Evolutionary conservation across 2,888 invertebrate genomes (phyloP), one percentile per base, ranked within the genome.

Genomic region (Epiblema foenella): DNA sequence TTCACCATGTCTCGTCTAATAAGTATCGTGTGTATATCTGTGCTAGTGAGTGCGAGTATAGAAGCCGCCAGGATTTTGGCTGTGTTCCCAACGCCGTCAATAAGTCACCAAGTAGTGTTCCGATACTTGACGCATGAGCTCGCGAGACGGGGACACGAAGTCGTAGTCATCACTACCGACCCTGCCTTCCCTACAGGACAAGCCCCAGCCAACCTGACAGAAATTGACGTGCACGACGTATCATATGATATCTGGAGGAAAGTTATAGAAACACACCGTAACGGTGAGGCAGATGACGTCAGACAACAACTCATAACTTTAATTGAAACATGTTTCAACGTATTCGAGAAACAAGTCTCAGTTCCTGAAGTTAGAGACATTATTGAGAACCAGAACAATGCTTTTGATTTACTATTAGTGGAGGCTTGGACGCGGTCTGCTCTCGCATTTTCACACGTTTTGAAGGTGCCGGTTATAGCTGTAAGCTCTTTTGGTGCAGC

Each of bases 161-260:
- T 60, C 20, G 42, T 20, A 1, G 24, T 51, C 29, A 75, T 93
- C 0, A 93, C 94, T 1, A 68, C 93, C 20, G 78, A 93, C 72
- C 91, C 93, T 9, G 81, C 74, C 0, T 89, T 81, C 33, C 74
- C 79, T 0, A 78, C 83, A 72, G 86, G 77, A 33, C 15, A 77
- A 62, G 9, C 79, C 0, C 85, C 84, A 1, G 15, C 42, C 1
- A 94, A 92, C 72, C 77, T 91, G 1, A 89, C 80, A 2, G 89
- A 91, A 80, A 88, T 93, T 10, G 81, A 88, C 60, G 68, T 88
- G 0, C 79, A 85, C 24, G 79, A 85, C 42, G n/a, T 81, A 5
- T 84, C 84, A 0, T 78, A 80, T 29, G 58, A 59, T 18, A 52
- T 69, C 20, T 72, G 73, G 76, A 60, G 60, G 51, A 52, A 66